Evolutionary conservation across 2,113 vertebrate species (phyloP), one percentile per base, ranked within the genome.

Genomic region (Rostratula benghalensis): DNA sequence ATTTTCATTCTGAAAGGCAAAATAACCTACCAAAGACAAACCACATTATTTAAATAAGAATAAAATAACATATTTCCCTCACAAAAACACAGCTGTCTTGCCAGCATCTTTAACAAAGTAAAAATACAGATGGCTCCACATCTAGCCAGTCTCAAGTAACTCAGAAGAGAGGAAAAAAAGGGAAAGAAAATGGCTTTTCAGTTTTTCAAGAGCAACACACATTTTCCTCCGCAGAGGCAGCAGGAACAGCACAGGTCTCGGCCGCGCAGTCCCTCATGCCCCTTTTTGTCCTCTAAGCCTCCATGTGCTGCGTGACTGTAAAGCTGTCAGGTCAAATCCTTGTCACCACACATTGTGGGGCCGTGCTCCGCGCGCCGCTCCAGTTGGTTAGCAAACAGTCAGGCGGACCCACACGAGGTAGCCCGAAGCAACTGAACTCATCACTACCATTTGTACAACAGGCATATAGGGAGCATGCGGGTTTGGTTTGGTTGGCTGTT

Each of bases 311-410:
- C 50, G 37, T 37, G 19, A 97, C 91, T 91, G 74, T 92, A 95
- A 90, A 97, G 78, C 96, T 98, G 98, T 98, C 98, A 98, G 95
- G 86, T 97, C 96, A 94, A 95, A 98, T 98, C 81, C 15, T 71
- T 87, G 88, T 98, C 98, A 61, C 15, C 35, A 97, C 70, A 33
- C n/a, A 28, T 23, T 82, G 30, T 4, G 1, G 3, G 1, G 70
- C 81, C 27, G 13, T 15, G 82, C 54, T 86, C 83, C 88, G 83
- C 54, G 83, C 61, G 78, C 93, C 73, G 30, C 61, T 93, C 81
- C 86, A 43, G 93, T 90, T 94, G 91, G 93, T 54, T 60, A 92
- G 89, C 91, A 57, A 82, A 89, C 60, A 92, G 96, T 93, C 96
- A 94, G 95, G 88, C 39, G 95, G 89, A 95, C 83, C 18, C 94